Evolutionary conservation across 2,113 vertebrate genomes (phyloP).

Genomic region (Aegithalos caudatus): DNA sequence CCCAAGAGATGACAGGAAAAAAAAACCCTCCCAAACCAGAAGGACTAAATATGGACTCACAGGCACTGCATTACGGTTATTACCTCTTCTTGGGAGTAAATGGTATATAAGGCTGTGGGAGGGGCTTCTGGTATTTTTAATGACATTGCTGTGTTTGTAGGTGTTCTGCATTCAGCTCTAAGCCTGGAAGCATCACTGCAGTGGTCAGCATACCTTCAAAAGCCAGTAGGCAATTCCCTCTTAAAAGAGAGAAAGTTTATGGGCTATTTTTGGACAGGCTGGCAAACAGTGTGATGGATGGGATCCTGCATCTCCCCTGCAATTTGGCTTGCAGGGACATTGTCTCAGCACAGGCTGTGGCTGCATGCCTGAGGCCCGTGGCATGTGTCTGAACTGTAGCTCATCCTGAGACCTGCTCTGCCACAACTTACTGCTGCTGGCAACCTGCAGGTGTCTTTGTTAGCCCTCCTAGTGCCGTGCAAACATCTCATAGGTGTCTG

Average conservation of each 20-base stretch:
- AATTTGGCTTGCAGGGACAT: background rate
- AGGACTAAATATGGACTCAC: background rate
- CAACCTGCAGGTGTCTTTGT: background rate
- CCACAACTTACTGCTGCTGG: background rate
- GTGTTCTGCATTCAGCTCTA: background rate
- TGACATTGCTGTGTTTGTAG: background rate
- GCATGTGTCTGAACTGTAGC: fast-evolving
- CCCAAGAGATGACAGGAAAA: background rate
- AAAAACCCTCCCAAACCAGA: background rate
- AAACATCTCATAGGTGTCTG: fast-evolving
- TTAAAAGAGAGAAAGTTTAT: background rate
- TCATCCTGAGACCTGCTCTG: background rate
- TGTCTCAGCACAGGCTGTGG: fast-evolving
- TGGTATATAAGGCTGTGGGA: background rate
- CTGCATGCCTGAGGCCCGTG: background rate
- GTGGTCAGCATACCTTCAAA: background rate
- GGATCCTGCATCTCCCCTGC: background rate
- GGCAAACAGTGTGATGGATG: background rate
- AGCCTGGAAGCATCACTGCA: background rate
- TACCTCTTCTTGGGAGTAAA: background rate
- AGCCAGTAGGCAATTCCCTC: background rate
- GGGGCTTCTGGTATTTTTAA: background rate
- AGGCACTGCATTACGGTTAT: background rate
- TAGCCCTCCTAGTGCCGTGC: background rate
- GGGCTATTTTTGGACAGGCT: background rate